Conservation (phyloP, 2,797 vertebrate genomes). For the Arremon aurantiirostris region DNA sequence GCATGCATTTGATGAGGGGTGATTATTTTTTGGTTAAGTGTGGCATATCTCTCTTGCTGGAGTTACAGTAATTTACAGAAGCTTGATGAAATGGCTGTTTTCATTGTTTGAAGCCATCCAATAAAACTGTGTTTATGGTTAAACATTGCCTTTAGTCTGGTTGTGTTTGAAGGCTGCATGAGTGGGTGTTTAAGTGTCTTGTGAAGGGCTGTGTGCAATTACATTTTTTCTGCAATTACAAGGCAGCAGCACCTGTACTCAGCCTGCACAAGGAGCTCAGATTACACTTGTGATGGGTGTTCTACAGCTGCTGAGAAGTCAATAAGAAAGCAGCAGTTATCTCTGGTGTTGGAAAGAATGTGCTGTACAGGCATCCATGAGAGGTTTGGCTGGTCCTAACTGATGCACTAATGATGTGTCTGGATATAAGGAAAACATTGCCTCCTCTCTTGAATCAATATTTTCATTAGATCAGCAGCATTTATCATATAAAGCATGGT, state of each 20-base stretch:
- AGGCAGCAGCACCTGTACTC: neutral
- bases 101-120: constrained; percentile 16
- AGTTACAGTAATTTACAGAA: constrained; percentile 51
- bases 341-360: neutral
- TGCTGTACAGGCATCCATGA: neutral
- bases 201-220: neutral
- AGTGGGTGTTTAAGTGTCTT: neutral
- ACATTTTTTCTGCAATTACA: neutral
- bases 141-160: constrained; percentile 1
- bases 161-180: neutral
- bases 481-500: neutral
- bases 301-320: neutral
- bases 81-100: constrained; percentile 33
- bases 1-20: neutral
- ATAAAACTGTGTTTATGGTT: constrained; percentile 45
- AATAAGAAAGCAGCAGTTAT: neutral
- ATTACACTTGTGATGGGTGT: neutral
- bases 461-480: neutral
- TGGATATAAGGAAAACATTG: neutral
- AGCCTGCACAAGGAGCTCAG: neutral
- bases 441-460: neutral
- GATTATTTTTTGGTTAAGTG: constrained; percentile 49
- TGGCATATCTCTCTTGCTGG: constrained; percentile 9
- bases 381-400: neutral
- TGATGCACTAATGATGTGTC: neutral